Base-by-base conservation (phyloP, 2,888 invertebrate genomes). In the Xestia c-nigrum region DNA sequence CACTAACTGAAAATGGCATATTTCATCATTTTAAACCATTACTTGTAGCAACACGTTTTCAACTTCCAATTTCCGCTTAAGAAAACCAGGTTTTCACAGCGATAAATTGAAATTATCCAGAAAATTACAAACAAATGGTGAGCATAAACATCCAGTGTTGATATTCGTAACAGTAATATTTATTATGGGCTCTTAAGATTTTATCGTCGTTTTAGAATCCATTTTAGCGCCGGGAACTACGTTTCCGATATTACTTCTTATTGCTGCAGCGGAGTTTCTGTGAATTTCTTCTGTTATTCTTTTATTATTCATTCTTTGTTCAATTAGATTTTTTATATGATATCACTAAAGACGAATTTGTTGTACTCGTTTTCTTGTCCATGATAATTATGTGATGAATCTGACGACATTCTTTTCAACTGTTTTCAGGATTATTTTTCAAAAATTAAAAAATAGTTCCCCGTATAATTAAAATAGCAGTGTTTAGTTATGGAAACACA, bases 171-270 rank as follows among this genome's bases (percentile, higher is more conserved):
- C 74, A 72, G 76, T 78, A 72, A 75, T 64, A 74, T 83, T 84
- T 81, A 75, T 84, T 81, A 79, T 6, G 38, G 46, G 66, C 72
- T 76, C 81, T 81, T 68, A 84, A 84, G 57, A 81, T 86, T 86
- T 85, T 86, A 86, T 76, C 52, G 77, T 55, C 64, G 55, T 61
- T 78, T 80, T 16, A 64, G 65, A 40, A 71, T 66, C 73, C 73
- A 77, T 85, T 79, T 24, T 19, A 79, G 43, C 19, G 21, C 21
- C 31, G 31, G 31, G 52, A 57, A 70, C 50, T 55, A 57, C 19
- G 46, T 70, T 66, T 73, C 31, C 50, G 21, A 67, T 80, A 68
- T 65, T 50, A 64, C 31, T 65, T 65, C 38, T 46, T 67, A 38
- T 55, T 64, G 55, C 69, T 77, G 43, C 67, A n/a, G 52, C 31